Evolutionary conservation across 2,888 invertebrate species (phyloP).

Genomic region (Ecdyonurus torrentis): DNA sequence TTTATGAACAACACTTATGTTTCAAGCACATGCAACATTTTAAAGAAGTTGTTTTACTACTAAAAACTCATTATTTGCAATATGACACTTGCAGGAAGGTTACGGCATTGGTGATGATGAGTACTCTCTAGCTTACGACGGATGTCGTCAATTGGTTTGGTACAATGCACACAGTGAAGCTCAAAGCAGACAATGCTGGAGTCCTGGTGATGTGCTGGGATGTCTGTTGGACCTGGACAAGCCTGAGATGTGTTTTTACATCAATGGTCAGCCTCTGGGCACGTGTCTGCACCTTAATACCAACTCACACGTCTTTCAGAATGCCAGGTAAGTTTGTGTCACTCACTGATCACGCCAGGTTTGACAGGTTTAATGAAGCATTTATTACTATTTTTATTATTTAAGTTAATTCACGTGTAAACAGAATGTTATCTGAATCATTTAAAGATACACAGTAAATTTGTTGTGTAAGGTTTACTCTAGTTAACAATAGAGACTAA

Average conservation of each 20-base stretch:
- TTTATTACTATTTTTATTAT: too few species aligned
- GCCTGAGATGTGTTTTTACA: slow-evolving; percentile 58
- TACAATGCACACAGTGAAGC: slow-evolving; percentile 61
- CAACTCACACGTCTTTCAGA: slow-evolving; percentile 46
- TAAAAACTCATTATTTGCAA: too few species aligned
- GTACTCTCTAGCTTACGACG: slow-evolving; percentile 81
- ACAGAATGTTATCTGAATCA: too few species aligned
- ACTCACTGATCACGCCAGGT: too few species aligned
- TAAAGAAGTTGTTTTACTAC: too few species aligned
- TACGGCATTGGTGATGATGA: slow-evolving; percentile 91
- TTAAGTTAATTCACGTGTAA: too few species aligned
- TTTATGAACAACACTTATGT: too few species aligned
- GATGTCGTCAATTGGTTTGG: slow-evolving; percentile 80
- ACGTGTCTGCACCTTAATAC: slow-evolving; percentile 31
- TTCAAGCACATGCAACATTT: too few species aligned
- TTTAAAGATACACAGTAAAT: too few species aligned
- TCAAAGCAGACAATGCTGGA: slow-evolving; percentile 44
- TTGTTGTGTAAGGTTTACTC: too few species aligned
- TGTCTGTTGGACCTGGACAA: slow-evolving; percentile 62
- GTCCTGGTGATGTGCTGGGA: slow-evolving; percentile 70
- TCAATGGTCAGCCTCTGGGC: slow-evolving; percentile 58
- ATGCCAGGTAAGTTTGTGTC: slow-evolving; percentile 43
- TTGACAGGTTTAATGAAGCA: too few species aligned
- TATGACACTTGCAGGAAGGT: slow-evolving; percentile 75
- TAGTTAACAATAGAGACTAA: too few species aligned